Evolutionary conservation across 2,888 invertebrate genomes (phyloP).

Genomic region (Chouioia cunea): DNA sequence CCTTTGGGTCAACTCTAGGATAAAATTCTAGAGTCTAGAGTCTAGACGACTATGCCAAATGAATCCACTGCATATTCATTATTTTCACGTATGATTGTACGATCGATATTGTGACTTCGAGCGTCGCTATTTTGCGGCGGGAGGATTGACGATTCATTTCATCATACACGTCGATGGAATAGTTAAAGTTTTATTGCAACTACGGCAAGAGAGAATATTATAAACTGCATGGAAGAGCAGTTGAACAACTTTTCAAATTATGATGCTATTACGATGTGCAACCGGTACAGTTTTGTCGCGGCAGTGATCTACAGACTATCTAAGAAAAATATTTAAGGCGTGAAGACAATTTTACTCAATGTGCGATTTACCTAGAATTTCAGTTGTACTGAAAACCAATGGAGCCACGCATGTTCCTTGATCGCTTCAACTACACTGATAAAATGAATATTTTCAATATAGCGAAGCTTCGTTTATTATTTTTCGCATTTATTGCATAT

Average conservation of each 20-base stretch:
- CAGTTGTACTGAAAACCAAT: constrained; percentile 32
- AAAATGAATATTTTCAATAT: constrained; percentile 44
- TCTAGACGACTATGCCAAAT: constrained; percentile 63
- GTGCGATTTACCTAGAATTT: constrained; percentile 16
- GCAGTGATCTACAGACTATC: constrained; percentile 30
- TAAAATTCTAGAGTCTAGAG: constrained; percentile 40
- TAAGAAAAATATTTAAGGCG: constrained; percentile 26
- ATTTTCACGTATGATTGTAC: constrained; percentile 37
- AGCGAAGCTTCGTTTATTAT: constrained; percentile 38
- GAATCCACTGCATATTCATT: constrained; percentile 61
- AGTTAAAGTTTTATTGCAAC: constrained; percentile 41
- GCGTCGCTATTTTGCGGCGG: constrained; percentile 33
- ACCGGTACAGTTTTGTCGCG: constrained; percentile 34
- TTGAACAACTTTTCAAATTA: constrained; percentile 41
- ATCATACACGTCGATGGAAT: constrained; percentile 25
- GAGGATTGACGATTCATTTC: constrained; percentile 18
- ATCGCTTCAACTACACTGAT: constrained; percentile 39
- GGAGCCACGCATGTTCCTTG: constrained; percentile 44
- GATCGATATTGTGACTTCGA: constrained; percentile 40
- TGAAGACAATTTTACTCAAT: constrained; percentile 41
- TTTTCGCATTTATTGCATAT: constrained; percentile 43
- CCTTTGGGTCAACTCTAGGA: constrained; percentile 57
- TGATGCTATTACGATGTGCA: constrained; percentile 35
- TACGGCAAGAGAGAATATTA: constrained; percentile 13
- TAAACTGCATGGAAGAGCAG: background rate